Conservation (phyloP, 2,797 vertebrate genomes). For the Oreochromis mossambicus region DNA sequence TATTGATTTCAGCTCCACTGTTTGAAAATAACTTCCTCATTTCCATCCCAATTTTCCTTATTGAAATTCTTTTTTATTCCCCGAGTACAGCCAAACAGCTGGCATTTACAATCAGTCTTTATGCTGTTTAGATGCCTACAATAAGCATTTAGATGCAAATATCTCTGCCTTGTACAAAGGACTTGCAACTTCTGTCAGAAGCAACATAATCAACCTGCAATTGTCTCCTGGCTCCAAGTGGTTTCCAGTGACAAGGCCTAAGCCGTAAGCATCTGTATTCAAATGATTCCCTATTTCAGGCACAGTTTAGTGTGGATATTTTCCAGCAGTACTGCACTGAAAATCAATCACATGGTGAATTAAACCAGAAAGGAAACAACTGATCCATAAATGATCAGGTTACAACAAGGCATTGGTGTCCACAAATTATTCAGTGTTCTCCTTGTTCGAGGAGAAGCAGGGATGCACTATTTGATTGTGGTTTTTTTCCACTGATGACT, state of each 20-base stretch:
- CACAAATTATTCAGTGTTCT: constrained; percentile 75
- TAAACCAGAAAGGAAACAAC: constrained; percentile 85
- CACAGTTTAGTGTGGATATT: constrained; percentile 70
- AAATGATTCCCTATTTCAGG: constrained; percentile 79
- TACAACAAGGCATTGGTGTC: constrained; percentile 73
- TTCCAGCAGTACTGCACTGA: constrained; percentile 77
- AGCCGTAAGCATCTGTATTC: constrained; percentile 72
- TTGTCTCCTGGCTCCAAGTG: constrained; percentile 78
- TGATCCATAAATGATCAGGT: constrained; percentile 86
- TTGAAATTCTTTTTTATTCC: constrained; percentile 68
- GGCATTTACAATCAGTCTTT: constrained; percentile 76
- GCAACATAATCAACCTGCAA: constrained; percentile 83
- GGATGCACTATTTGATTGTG: constrained; percentile 50
- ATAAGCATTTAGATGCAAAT: constrained; percentile 85
- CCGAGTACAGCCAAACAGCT: constrained; percentile 62
- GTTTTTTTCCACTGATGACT: constrained; percentile 64
- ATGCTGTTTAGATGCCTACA: constrained; percentile 73
- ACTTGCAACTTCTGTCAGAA: constrained; percentile 75
- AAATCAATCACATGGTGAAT: constrained; percentile 88
- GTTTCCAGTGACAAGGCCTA: constrained; percentile 71
- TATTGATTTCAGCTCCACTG: constrained; percentile 73
- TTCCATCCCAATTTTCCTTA: constrained; percentile 70
- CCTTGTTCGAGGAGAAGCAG: constrained; percentile 60
- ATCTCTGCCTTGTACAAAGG: constrained; percentile 72
- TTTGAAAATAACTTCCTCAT: constrained; percentile 74